Conservation (phyloP, 2,797 vertebrate species). For the Tokudaia muenninki region DNA sequence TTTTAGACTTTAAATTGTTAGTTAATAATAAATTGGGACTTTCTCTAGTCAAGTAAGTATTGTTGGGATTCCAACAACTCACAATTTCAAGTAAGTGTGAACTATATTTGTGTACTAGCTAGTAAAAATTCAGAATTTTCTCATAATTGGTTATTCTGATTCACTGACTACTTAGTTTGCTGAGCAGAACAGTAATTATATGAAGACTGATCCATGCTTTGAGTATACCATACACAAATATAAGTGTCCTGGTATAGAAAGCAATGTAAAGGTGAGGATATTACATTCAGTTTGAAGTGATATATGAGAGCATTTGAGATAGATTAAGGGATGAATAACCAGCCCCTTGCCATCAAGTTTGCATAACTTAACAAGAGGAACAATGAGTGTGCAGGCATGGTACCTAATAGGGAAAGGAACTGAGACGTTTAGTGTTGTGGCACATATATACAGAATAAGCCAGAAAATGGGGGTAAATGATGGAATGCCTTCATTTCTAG, state of each 20-base stretch:
- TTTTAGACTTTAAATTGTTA: conserved; percentile 54
- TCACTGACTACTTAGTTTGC: background rate
- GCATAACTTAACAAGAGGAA: conserved; percentile 11
- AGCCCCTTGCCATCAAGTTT: conserved; percentile 13
- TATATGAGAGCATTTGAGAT: background rate
- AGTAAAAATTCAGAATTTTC: conserved; percentile 49
- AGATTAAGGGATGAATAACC: background rate
- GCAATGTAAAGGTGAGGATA: conserved; percentile 7
- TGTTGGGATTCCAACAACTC: background rate
- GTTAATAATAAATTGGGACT: background rate
- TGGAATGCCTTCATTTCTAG: conserved; percentile 14
- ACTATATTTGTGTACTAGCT: conserved; percentile 22
- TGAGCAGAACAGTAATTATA: conserved; percentile 7
- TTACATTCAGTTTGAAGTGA: background rate
- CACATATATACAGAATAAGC: background rate
- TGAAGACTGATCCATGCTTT: background rate
- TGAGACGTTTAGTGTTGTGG: conserved; percentile 10
- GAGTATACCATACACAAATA: background rate
- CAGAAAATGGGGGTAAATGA: conserved; percentile 7
- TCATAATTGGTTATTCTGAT: background rate
- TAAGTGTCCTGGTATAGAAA: background rate
- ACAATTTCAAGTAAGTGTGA: conserved; percentile 25
- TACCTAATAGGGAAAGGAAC: conserved; percentile 25
- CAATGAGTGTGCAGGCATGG: background rate
- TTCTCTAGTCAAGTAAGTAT: conserved; percentile 49